These are phyloP conservation scores for Seriola aureovittata DNA, from an alignment of 2,113 vertebrate species.

Conservation along the genomic window DNA sequence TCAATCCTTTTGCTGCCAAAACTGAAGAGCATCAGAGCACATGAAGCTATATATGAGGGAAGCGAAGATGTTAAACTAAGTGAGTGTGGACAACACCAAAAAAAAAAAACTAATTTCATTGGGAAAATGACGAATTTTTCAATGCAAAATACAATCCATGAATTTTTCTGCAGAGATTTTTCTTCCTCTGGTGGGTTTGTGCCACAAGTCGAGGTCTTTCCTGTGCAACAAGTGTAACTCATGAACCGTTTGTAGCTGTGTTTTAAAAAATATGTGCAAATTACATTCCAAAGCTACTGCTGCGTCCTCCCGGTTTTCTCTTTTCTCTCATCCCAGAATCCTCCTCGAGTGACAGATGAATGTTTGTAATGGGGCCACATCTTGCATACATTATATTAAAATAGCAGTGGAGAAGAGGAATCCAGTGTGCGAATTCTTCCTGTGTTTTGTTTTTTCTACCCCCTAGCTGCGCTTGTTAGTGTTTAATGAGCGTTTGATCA, in stretches of 20 bases:
- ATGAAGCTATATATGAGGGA: background rate
- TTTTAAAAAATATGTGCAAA: background rate
- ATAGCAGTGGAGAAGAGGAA: constrained; percentile 14
- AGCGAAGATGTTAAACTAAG: too few species aligned
- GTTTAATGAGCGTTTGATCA: constrained; percentile 64
- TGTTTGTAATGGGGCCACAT: constrained; percentile 54
- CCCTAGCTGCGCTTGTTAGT: constrained; percentile 48
- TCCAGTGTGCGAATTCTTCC: constrained; percentile 8
- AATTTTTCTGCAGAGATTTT: background rate
- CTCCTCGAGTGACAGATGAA: constrained; percentile 47
- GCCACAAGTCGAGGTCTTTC: background rate
- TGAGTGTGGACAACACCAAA: too few species aligned
- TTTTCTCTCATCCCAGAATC: background rate
- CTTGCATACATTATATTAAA: constrained; percentile 60
- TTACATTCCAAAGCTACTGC: background rate
- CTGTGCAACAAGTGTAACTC: background rate
- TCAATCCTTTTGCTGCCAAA: background rate
- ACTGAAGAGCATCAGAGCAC: background rate
- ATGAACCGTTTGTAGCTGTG: background rate
- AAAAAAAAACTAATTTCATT: background rate
- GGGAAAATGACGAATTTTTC: background rate
- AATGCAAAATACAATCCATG: background rate
- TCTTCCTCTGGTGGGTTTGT: background rate
- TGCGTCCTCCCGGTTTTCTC: background rate
- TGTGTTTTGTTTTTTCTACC: constrained; percentile 19